A percentile compares a stretch with the other conserved stretches of the same genome.
phyloP scores from a whole-genome alignment of 1,140 invertebrate genomes.

The Akabosia matsudoensis region DNA sequence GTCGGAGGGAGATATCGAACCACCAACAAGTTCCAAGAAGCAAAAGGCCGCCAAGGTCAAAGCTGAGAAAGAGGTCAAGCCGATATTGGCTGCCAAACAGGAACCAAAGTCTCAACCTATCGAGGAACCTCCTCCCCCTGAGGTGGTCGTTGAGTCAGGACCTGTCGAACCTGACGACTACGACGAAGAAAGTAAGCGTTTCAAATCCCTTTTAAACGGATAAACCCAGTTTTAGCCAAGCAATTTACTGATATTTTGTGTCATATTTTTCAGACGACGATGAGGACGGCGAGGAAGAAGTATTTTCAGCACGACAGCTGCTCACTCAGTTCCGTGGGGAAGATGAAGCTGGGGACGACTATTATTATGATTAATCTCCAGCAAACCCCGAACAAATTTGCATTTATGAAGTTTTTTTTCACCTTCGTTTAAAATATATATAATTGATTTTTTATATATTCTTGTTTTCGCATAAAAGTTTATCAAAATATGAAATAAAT shows the following conservation, averaged over 20 bases:
- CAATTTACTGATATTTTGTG: too few relatives aligned
- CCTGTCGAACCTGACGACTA: constrained; percentile 52
- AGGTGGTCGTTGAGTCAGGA: constrained; percentile 38
- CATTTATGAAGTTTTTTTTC: not conserved
- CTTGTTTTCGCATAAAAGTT: too few relatives aligned
- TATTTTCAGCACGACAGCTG: constrained; percentile 55
- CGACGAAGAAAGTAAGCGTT: constrained; percentile 48
- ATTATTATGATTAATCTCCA: constrained; percentile 44
- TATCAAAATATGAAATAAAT: too few relatives aligned
- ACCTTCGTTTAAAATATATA: not conserved
- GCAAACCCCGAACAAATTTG: not conserved
- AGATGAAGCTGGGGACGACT: constrained; percentile 50
- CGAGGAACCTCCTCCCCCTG: constrained; percentile 25
- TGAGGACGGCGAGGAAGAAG: constrained; percentile 50
- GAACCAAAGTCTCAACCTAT: constrained; percentile 31
- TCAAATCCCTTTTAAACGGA: too few relatives aligned
- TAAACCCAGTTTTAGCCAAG: not conserved
- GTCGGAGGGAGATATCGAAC: constrained; percentile 10
- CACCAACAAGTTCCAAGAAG: constrained; percentile 29
- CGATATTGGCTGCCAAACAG: constrained; percentile 21
- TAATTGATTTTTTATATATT: too few relatives aligned
- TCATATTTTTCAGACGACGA: constrained; percentile 41
- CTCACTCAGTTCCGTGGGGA: constrained; percentile 53
- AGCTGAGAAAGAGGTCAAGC: constrained; percentile 32
- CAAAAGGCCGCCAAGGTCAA: constrained; percentile 29